Evolutionary conservation across 2,797 vertebrate species (phyloP).

Genomic region (Myotis pilosus): DNA sequence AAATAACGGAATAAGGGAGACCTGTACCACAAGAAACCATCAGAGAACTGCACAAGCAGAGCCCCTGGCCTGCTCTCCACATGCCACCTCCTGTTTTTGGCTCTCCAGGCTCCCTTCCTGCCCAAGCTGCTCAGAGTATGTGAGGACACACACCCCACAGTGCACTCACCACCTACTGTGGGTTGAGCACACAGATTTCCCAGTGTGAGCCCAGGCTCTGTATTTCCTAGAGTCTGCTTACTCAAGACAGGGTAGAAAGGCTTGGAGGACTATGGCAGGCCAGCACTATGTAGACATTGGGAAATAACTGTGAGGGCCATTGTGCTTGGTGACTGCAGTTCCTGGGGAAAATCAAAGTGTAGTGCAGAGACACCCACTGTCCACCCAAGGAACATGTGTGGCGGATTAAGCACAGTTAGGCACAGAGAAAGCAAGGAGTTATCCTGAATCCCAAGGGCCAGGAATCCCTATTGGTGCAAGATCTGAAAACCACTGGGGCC

Average conservation of each 20-base stretch:
- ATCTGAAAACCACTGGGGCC: neutral
- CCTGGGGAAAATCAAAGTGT: neutral
- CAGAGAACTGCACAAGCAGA: conserved; percentile 83
- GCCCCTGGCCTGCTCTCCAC: neutral
- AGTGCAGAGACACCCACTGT: fast-evolving
- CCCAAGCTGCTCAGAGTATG: conserved; percentile 54
- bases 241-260: neutral
- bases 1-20: conserved; percentile 40
- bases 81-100: conserved; percentile 42
- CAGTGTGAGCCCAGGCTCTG: neutral
- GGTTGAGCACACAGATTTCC: neutral
- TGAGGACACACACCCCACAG: conserved; percentile 47
- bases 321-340: neutral
- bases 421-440: neutral
- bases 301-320: neutral
- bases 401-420: neutral
- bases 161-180: neutral
- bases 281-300: neutral
- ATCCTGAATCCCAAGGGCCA: neutral
- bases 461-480: neutral
- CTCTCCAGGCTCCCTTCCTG: conserved; percentile 64
- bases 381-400: neutral
- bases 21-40: conserved; percentile 82
- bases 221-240: neutral
- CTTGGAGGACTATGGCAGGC: fast-evolving